Base-by-base conservation (phyloP, 2,888 invertebrate genomes). In the Phlogophora meticulosa region DNA sequence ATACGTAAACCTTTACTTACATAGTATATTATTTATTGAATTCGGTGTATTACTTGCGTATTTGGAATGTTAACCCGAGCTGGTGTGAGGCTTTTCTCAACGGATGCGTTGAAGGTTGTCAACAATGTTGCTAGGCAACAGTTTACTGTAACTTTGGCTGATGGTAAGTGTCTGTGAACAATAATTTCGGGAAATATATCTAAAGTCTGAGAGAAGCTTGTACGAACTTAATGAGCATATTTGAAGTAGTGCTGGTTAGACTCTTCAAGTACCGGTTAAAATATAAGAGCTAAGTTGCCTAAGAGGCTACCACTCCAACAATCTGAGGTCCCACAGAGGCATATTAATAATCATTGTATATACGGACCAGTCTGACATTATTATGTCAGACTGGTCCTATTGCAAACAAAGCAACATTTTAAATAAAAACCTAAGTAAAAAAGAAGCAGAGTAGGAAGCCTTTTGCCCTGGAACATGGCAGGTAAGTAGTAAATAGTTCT, bases 81-180 rank as follows among this genome's bases (percentile, higher is more conserved):
- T 7, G 76, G 81, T 60, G 68, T 78, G 10, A 89, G 92, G 86
- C 87, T 90, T 79, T 95, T 95, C 84, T 91, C 93, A 22, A 92
- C 93, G 59, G 86, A 90, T 84, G 86, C 87, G 72, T 85, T 95
- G 74, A 92, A 89, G 85, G 94, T 95, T 83, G 80, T 90, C 78
- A 92, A 95, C 79, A 88, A 95, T 93, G 93, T 93, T 92, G 91
- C 93, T 91, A 95, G 84, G 94, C 93, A 94, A 93, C 95, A 92
- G 88, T 95, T 94, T 89, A 80, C 80, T 22, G 87, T 93, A 75
- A 81, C 92, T 72, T 78, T 94, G 70, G 79, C 79, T 55, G 87
- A 85, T 59, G 90, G 95, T 95, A 84, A 83, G 91, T 81, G 7
- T 15, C 11, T 11, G 2, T 11, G 15, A 11, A 17, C 15, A 59